Evolutionary conservation across 2,888 invertebrate species (phyloP), one percentile per base, ranked within the genome.

Genomic region (Hypena proboscidalis): DNA sequence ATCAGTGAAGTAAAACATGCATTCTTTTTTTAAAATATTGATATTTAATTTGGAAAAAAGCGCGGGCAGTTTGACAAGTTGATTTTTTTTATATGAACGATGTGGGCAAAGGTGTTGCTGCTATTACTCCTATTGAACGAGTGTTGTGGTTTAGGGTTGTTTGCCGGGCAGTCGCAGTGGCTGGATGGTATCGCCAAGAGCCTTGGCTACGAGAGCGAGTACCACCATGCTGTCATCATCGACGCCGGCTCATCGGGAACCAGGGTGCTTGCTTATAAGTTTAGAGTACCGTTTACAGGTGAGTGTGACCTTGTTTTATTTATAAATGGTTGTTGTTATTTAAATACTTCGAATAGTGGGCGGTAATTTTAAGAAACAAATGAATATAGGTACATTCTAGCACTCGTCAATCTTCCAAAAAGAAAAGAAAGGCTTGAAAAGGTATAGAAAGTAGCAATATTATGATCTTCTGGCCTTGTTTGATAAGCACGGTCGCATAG

Each of bases 171-270:
- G 71, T 90, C 92, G 58, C 86, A 87, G 69, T 92, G 94, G 72
- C 83, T 96, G 52, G 95, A 96, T 68, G 92, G 92, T n/a, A 76
- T 96, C 45, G 96, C 95, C 13, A 93, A 94, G 71, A 92, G 92
- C 33, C 89, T 97, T 41, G 96, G 95, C 29, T 93, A 96, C 70
- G 76, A 89, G 73, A 87, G 85, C 59, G 85, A 72, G n/a, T 74
- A 78, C 58, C 89, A 90, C 42, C 95, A 97, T 87, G 97, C 97
- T 0, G 95, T 97, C 13, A 95, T 98, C 62, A 95, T 98, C 59
- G 98, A 98, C 85, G 98, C 98, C 2, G 98, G 98, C 1, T 98
- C 97, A 42, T 98, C 98, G 0, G 98, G 98, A 1, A 95, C 97
- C 50, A 93, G 98, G 60, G 94, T 97, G 11, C 85, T 96, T 50